phyloP scores from a whole-genome alignment of 1,140 invertebrate genomes.

The Whitmania pigra region DNA sequence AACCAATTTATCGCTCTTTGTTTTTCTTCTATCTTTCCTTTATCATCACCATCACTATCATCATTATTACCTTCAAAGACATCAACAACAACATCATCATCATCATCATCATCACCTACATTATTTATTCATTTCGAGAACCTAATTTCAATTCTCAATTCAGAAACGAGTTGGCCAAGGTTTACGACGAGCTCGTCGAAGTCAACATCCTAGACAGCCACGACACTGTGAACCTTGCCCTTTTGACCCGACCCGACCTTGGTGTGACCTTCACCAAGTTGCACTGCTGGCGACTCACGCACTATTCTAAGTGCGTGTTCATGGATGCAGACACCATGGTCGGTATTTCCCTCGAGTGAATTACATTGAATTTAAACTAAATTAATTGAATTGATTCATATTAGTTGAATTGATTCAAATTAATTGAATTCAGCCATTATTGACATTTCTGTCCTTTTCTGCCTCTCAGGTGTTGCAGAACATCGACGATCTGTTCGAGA shows the following conservation, averaged over 20 bases:
- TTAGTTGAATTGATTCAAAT: constrained; percentile 28
- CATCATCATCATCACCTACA: not conserved
- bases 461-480: constrained; percentile 36
- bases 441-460: no score
- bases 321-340: constrained; percentile 44
- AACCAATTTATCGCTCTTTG: no score
- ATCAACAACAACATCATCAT: not conserved
- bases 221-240: constrained; percentile 31
- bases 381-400: constrained; percentile 42
- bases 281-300: constrained; percentile 43
- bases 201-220: constrained; percentile 41
- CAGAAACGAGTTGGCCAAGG: constrained; percentile 35
- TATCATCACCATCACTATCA: not conserved
- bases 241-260: constrained; percentile 42
- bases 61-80: not conserved
- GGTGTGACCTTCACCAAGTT: constrained; percentile 37
- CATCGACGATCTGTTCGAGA: constrained; percentile 44
- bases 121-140: not conserved
- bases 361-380: constrained; percentile 37
- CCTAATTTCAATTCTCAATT: not conserved
- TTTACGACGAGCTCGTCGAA: constrained; percentile 39
- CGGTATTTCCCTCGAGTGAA: constrained; percentile 31
- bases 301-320: constrained; percentile 43
- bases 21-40: not conserved
- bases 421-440: no score